Evolutionary conservation across 2,113 vertebrate species (phyloP).

Genomic region (Anhinga anhinga): DNA sequence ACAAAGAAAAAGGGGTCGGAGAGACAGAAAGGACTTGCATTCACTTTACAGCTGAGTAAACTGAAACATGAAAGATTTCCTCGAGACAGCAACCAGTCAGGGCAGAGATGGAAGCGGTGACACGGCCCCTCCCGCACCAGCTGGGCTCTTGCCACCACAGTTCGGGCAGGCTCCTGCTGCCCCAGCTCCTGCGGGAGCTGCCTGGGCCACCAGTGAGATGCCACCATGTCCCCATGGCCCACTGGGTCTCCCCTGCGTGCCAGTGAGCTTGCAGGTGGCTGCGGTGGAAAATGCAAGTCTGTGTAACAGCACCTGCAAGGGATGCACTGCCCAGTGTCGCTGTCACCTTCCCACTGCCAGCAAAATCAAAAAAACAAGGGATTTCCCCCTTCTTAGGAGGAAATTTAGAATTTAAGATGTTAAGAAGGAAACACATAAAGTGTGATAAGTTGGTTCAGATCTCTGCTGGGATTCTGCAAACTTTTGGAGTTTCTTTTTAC

Average conservation of each 20-base stretch:
- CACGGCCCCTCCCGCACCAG: neutral
- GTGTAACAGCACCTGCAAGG: neutral
- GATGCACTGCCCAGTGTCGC: neutral
- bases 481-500: neutral
- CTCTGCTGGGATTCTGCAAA: neutral
- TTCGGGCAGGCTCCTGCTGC: neutral
- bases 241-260: rapidly evolving
- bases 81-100: rapidly evolving
- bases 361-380: neutral
- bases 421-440: neutral
- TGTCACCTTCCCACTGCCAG: neutral
- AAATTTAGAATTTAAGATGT: neutral
- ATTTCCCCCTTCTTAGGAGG: neutral
- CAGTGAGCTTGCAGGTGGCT: rapidly evolving
- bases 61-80: neutral
- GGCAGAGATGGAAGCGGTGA: neutral
- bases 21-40: neutral
- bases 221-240: neutral
- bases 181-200: neutral
- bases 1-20: neutral
- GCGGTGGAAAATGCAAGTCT: neutral
- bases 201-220: neutral
- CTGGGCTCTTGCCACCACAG: rapidly evolving
- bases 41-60: neutral
- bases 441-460: too few relatives aligned